Percentiles rank a stretch among this genome's conserved stretches.
Evolutionary conservation across 1,140 invertebrate genomes (phyloP).

Genomic region (Drosophila nebulosa): DNA sequence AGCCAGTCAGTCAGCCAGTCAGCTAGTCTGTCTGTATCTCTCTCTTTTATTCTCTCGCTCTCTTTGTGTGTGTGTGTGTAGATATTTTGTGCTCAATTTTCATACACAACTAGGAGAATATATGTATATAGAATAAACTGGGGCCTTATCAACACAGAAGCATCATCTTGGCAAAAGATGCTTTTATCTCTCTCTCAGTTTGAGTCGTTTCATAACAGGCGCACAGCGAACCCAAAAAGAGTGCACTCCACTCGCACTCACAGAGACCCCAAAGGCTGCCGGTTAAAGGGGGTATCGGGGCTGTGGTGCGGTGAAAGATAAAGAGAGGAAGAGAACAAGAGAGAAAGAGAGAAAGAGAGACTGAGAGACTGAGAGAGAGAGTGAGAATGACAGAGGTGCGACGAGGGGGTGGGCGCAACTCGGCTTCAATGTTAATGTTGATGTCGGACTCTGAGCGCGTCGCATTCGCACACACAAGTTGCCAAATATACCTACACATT

Average conservation of each 20-base stretch:
- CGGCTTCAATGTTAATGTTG: conserved; percentile 21
- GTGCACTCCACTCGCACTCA: conserved; percentile 55
- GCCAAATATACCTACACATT: conserved; percentile 59
- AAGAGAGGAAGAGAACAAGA: neutral
- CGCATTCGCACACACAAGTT: conserved; percentile 49
- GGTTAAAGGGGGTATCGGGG: neutral
- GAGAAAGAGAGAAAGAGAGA: neutral
- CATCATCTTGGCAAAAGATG: conserved; percentile 75
- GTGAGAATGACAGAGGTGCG: neutral
- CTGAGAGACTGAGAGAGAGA: neutral
- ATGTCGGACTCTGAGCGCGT: conserved; percentile 27
- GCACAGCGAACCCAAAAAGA: conserved; percentile 56
- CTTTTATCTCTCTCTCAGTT: conserved; percentile 79
- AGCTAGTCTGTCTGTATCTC: too few relatives aligned
- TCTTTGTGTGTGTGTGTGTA: conserved; percentile 38
- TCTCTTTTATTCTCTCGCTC: too few relatives aligned
- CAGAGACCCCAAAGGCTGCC: neutral
- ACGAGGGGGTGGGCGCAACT: neutral
- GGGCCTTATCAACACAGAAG: conserved; percentile 76
- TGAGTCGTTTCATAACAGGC: conserved; percentile 76
- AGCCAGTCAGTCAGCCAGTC: too few relatives aligned
- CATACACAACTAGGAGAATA: conserved; percentile 29
- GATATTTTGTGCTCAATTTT: conserved; percentile 72
- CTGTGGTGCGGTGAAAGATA: neutral
- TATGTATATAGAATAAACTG: conserved; percentile 18